Base-by-base conservation (phyloP, 2,113 vertebrate species). In the Cyphomyrus discorhynchus region DNA sequence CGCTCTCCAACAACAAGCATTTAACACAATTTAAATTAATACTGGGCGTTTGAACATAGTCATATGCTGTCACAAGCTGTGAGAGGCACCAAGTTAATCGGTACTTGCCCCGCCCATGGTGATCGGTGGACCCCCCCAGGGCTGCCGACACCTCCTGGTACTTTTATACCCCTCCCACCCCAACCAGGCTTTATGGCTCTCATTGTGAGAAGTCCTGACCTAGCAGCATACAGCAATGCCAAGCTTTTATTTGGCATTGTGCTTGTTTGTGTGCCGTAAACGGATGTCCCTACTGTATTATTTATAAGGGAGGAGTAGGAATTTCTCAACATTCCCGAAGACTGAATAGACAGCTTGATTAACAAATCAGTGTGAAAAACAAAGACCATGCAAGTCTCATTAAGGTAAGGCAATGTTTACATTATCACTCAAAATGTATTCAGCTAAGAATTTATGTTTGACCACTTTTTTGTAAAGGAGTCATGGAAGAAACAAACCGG, bases 191-290 rank as follows among this genome's bases (percentile, higher is more conserved):
- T 47, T 49, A 46, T 47, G 49, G 17, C n/a, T 17, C 24, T 45
- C 84, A 86, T 86, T 86, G 84, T 52, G 47, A 50, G 24, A 86
- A 86, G n/a, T 46, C 84, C 84, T 86, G 84, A 86, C 11, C 49
- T 49, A 86, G 84, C 84, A 86, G 9, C 84, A 52, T 50, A 17
- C 3, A 27, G 82, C 82, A 11, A n/a, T 46, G 42, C 19, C 19
- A 24, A 47, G 82, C 39, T 84, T 84, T 84, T 24, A 84, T 84
- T n/a, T 84, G 82, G 10, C 45, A 84, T 84, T 47, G 82, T 82
- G 77, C 42, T 39, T 1, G 3, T 82, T 21, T 82, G 77, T 84
- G 17, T 24, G 45, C 39, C 3, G 8, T 83, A 47, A 83, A n/a
- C 5, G 35, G 19, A 46, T 21, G 45, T 21, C 82, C 19, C 19